Conservation (phyloP, 2,113 vertebrate genomes). For the Rhinichthys klamathensis region DNA sequence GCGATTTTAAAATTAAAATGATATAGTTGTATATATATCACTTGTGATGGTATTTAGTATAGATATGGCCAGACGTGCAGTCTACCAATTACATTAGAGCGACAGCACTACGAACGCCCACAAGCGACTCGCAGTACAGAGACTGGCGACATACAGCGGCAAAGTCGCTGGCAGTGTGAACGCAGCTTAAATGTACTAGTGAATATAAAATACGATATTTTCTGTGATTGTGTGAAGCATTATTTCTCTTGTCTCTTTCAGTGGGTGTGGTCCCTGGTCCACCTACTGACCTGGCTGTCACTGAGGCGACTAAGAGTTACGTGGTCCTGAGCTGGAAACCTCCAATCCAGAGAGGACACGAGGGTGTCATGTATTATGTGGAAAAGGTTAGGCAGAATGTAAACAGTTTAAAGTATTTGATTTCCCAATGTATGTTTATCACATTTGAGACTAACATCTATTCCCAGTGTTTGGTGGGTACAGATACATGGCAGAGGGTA, state of each 20-base stretch:
- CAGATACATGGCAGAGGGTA: slow-evolving; percentile 93
- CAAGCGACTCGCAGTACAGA: too few relatives aligned
- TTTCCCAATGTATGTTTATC: background rate
- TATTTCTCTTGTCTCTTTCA: slow-evolving; percentile 67
- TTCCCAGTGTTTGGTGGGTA: slow-evolving; percentile 83
- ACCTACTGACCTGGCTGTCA: slow-evolving; percentile 87
- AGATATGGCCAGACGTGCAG: too few relatives aligned
- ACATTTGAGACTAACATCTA: background rate
- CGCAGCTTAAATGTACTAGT: too few relatives aligned
- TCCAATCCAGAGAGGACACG: slow-evolving; percentile 91
- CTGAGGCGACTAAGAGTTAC: slow-evolving; percentile 96
- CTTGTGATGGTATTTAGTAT: too few relatives aligned
- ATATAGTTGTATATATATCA: too few relatives aligned
- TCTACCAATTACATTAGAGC: too few relatives aligned
- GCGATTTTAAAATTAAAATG: too few relatives aligned
- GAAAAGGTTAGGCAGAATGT: slow-evolving; percentile 88
- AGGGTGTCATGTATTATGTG: slow-evolving; percentile 96
- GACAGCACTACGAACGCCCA: too few relatives aligned
- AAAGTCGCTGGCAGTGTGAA: too few relatives aligned
- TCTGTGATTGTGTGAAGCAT: background rate
- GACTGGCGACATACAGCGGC: too few relatives aligned
- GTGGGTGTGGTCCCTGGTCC: slow-evolving; percentile 91
- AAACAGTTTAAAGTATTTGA: background rate
- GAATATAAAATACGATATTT: too few relatives aligned
- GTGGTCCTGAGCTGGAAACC: slow-evolving; percentile 99